These are phyloP conservation scores for Morus bassanus DNA, from an alignment of 2,797 vertebrate species.

Conservation along the genomic window DNA sequence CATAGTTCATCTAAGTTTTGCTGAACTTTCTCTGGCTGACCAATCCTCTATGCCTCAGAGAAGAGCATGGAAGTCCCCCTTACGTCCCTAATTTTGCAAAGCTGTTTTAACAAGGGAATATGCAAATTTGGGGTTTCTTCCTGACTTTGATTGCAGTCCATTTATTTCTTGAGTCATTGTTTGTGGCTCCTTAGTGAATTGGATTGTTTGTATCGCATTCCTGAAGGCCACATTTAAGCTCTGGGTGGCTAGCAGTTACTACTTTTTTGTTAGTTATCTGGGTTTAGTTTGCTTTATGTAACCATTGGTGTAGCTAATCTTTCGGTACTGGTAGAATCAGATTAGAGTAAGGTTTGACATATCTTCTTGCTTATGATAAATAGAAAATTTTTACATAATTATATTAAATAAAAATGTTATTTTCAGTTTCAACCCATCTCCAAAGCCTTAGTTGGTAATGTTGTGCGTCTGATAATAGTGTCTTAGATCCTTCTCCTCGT, in stretches of 20 bases:
- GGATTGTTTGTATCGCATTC: neutral
- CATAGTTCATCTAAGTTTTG: neutral
- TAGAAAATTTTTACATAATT: neutral
- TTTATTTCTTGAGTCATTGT: neutral
- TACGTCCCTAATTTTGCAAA: slow-evolving; percentile 38
- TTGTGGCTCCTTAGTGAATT: neutral
- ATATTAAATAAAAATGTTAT: neutral
- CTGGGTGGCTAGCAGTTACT: neutral
- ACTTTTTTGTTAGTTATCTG: neutral
- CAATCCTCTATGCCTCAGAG: neutral
- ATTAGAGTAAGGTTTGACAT: neutral
- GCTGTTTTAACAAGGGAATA: neutral
- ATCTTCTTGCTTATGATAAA: neutral
- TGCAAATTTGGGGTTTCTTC: slow-evolving; percentile 6
- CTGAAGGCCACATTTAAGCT: neutral
- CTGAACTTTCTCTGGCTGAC: neutral
- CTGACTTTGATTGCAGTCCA: neutral
- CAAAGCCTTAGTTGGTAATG: neutral
- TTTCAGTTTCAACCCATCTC: neutral
- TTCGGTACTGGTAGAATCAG: neutral
- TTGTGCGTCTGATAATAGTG: fast-evolving
- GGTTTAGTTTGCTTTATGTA: neutral
- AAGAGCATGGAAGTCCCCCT: neutral
- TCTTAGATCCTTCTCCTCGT: neutral
- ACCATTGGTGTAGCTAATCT: neutral